Percentiles rank a stretch among this genome's conserved stretches.
phyloP scores from a whole-genome alignment of 2,797 vertebrate genomes.

The Coluber constrictor region DNA sequence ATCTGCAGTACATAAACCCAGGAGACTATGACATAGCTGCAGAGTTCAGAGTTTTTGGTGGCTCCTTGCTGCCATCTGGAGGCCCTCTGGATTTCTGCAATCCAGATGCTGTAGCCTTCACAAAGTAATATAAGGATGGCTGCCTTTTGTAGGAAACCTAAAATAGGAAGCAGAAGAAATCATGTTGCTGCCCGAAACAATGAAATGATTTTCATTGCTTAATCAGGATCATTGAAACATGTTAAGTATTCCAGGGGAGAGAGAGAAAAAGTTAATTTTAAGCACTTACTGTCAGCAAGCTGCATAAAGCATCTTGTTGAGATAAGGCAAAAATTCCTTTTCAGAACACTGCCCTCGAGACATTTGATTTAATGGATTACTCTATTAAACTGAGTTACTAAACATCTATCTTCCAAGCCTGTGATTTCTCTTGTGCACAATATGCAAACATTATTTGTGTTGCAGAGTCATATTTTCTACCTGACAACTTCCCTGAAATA shows the following conservation, averaged over 20 bases:
- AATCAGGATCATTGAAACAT: conserved; percentile 18
- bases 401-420: conserved; percentile 40
- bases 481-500: conserved; percentile 40
- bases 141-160: background rate
- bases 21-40: background rate
- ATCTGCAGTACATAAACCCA: background rate
- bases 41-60: background rate
- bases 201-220: conserved; percentile 19
- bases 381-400: conserved; percentile 35
- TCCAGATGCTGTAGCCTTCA: background rate
- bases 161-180: conserved; percentile 17
- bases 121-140: background rate
- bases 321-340: conserved; percentile 12
- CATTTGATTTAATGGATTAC: conserved; percentile 41
- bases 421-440: conserved; percentile 32
- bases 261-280: conserved; percentile 12
- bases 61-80: background rate
- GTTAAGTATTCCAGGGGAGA: background rate
- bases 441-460: conserved; percentile 21
- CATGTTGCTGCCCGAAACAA: conserved; percentile 5
- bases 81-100: background rate
- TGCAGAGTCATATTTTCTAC: conserved; percentile 30
- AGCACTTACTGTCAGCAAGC: conserved; percentile 29
- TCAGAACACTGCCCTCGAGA: conserved; percentile 6
- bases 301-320: conserved; percentile 34